These are phyloP conservation scores for Caenorhabditis sp. DNA, from an alignment of 2,888 invertebrate genomes.

Conservation along the genomic window DNA sequence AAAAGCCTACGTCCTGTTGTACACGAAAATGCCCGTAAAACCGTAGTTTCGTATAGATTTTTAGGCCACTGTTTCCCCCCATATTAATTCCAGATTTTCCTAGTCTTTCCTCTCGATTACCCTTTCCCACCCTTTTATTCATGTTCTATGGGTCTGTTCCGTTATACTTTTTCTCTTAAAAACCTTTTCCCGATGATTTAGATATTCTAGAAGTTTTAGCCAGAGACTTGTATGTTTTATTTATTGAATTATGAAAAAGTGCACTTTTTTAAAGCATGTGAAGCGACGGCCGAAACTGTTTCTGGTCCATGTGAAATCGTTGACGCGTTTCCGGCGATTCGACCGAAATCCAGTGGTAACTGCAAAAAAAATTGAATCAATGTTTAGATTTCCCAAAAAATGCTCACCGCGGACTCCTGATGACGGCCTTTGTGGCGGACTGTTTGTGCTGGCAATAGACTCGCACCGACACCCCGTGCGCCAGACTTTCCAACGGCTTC, in stretches of 20 bases:
- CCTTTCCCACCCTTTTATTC: neutral
- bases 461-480: slow-evolving; percentile 70
- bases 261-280: slow-evolving; percentile 68
- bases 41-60: neutral
- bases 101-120: slow-evolving; percentile 10
- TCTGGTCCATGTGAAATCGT: slow-evolving; percentile 62
- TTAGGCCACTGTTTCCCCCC: slow-evolving; percentile 1
- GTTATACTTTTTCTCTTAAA: neutral
- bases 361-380: slow-evolving; percentile 29
- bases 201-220: no score
- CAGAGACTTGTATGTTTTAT: no score
- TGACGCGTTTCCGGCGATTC: slow-evolving; percentile 56
- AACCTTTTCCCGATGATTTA: no score
- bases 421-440: slow-evolving; percentile 62
- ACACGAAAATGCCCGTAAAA: slow-evolving; percentile 81
- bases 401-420: slow-evolving; percentile 65
- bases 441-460: slow-evolving; percentile 70
- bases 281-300: slow-evolving; percentile 66
- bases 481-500: slow-evolving; percentile 74
- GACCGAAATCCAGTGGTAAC: slow-evolving; percentile 77
- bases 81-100: neutral
- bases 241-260: no score
- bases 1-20: slow-evolving; percentile 90
- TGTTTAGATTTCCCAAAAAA: slow-evolving; percentile 3
- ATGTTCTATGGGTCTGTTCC: slow-evolving; percentile 21